Base-by-base conservation (phyloP, 1,140 invertebrate species). In the Stenopsyche tienmushanensis region DNA sequence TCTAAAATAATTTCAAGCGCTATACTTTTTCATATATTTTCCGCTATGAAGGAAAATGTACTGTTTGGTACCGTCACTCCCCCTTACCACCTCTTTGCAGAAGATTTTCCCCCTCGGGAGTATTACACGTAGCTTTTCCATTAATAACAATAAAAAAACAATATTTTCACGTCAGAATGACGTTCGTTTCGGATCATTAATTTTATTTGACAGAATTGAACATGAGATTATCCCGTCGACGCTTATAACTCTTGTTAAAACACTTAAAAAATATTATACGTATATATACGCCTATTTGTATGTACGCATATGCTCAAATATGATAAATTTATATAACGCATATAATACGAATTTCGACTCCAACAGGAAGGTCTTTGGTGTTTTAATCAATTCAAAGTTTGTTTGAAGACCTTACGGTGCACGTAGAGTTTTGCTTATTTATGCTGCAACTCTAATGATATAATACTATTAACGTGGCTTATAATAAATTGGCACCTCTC, bases 131-230 rank as follows among this genome's bases (percentile, higher is more conserved):
- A 65, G 63, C 63, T 58, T 65, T 58, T 65, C 64, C 64, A 65
- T 65, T 65, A 65, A 65, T 65, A 65, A 65, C 57, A 65, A 65
- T 65, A 65, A 65, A 65, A 65, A 65, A 65, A 65, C 55, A 65
- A 65, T 65, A 65, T 60, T 65, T 60, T 65, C 53, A 65, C 63
- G 63, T 65, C 63, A 65, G 47, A 65, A 65, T 65, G 53, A 58
- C 63, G 63, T 58, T 55, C 52, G 63, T 65, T 65, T 58, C 44
- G 41, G 52, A 65, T 65, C 64, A 65, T 65, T 65, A 65, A 65
- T 65, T 65, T 65, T 60, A 58, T 60, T 59, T 60, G 64, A 65
- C 63, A 65, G 52, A 58, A 65, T 65, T 42, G 57, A 60, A 60
- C 57, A 60, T 47, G 57, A 60, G 57, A 60, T 60, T 60, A 60